Base-by-base conservation (phyloP, 1,140 invertebrate genomes). In the Caenorhabditis briggsae region DNA sequence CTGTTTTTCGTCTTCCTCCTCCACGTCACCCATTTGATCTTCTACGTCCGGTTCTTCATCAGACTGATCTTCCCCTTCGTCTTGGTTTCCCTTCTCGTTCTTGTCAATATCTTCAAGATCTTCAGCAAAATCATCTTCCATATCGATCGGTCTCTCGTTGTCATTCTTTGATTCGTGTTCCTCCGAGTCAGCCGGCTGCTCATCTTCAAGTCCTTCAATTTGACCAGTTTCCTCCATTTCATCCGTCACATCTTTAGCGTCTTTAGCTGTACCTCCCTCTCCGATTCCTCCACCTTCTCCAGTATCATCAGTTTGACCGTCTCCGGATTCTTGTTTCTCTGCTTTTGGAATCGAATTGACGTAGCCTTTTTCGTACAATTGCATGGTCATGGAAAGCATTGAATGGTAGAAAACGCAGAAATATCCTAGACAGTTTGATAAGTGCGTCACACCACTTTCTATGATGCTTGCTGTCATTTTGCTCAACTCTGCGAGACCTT, bases 221-320 rank as follows among this genome's bases (percentile, higher is more conserved):
- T 94, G 97, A 94, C 98, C 97, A 94, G 98, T 95, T 82, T 94
- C 95, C 93, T 98, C 96, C 53, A 98, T 96, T 91, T 94, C 94
- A 83, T 98, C 97, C 1, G 97, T 98, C 7, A 98, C 96, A 93
- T 99, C 97, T 91, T 96, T 97, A 86, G 96, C 94, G 12, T 93
- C 92, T 25, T 93, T 92, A 46, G 92, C 92, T 18, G 90, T 93
- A 12, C 90, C 90, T 23, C 88, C 90, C 50, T 90, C 89, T n/a
- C 89, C 89, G 61, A 90, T 90, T 43, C 89, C 90, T 55, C 85
- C 82, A 89, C 88, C 87, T 87, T 89, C 88, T 18, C 83, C 89
- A n/a, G 41, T 82, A 46, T 86, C 89, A 25, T 90, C 89, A 14
- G 48, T 91, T 48, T 91, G 90, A 55, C 92, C 90, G 61, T 89